Base-by-base conservation (phyloP, 2,113 vertebrate genomes). In the Arothron firmamentum region DNA sequence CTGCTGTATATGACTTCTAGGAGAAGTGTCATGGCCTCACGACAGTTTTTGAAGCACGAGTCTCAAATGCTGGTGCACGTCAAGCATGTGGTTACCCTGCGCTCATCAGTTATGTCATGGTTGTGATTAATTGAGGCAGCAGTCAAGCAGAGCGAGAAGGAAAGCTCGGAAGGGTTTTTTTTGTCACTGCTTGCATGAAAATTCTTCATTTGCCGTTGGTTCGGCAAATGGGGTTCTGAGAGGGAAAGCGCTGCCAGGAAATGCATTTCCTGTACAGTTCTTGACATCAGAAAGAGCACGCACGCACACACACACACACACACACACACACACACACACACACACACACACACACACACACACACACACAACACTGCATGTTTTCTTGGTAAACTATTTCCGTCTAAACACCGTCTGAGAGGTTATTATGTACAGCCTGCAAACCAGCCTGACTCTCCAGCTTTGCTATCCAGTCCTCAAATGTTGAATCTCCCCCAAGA, bases 331-430 rank as follows among this genome's bases (percentile, higher is more conserved):
- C 86, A 71, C 79, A 79, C 84, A 65, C 69, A 59, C 72, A 62
- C 65, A 76, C 67, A 62, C 66, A 59, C 68, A 65, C 58, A 54
- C 15, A 54, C 16, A 31, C 15, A 17, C 25, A 34, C 23, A 53
- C 23, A 28, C 23, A 31, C 28, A 74, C 73, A 73, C 47, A 79
- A 75, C 66, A 72, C 74, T 67, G 84, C 82, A 89, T 89, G 86
- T 88, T 89, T 88, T 88, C 80, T 85, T 88, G 85, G 77, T 78
- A 69, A 82, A 82, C 74, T 80, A 67, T 52, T 53, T 62, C 75
- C 71, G n/a, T n/a, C n/a, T n/a, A n/a, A 69, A 71, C 72, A 71
- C 59, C 67, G 77, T 71, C 75, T 68, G 67, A 78, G 62, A 74
- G 81, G 75, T 76, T 78, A 79, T 85, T 84, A 79, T 79, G 62